Percentiles rank a stretch among this genome's conserved stretches.
These are phyloP conservation scores for Fringilla coelebs DNA, from an alignment of 2,797 vertebrate genomes.

Conservation along the genomic window DNA sequence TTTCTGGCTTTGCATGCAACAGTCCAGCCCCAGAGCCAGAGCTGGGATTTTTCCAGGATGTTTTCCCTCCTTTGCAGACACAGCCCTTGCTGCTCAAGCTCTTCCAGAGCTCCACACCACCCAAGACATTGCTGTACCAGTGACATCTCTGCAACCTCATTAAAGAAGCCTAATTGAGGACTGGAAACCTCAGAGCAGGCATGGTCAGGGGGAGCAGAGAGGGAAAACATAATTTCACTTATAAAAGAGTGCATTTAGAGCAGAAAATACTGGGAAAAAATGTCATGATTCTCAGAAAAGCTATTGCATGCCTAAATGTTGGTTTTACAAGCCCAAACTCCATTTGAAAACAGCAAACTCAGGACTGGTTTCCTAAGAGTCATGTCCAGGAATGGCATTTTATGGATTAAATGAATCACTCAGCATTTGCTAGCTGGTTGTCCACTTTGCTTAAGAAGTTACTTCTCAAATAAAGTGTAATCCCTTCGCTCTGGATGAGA, in stretches of 20 bases:
- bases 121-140: rapidly evolving
- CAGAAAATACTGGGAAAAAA: neutral
- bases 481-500: neutral
- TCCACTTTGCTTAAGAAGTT: neutral
- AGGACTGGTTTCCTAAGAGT: neutral
- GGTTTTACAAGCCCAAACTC: neutral
- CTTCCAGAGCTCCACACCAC: neutral
- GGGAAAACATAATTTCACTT: neutral
- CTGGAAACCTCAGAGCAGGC: neutral
- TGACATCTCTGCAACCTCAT: neutral
- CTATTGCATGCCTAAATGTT: neutral
- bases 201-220: neutral
- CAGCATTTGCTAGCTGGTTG: neutral
- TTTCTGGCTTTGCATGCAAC: neutral
- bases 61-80: neutral
- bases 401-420: neutral
- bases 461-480: neutral
- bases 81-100: neutral
- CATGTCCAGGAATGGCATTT: neutral
- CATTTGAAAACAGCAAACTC: neutral
- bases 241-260: neutral
- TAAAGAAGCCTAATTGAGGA: neutral
- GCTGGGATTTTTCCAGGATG: neutral
- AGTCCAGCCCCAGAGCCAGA: neutral
- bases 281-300: neutral